These are phyloP conservation scores for Tokudaia tokunoshimensis DNA, from an alignment of 2,797 vertebrate genomes.

Conservation along the genomic window DNA sequence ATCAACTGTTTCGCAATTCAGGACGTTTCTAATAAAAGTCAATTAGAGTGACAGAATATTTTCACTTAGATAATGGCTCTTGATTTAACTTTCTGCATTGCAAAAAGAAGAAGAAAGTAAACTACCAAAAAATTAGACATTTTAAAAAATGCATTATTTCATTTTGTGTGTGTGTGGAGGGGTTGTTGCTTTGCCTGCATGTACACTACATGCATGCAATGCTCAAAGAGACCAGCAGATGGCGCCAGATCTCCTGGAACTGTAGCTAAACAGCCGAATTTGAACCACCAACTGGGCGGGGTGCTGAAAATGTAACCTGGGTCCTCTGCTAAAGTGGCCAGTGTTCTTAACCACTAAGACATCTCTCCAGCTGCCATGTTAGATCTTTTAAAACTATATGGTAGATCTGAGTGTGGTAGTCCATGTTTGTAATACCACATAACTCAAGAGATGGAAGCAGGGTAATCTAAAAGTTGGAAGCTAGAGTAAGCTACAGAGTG, in stretches of 20 bases:
- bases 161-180: background rate
- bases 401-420: background rate
- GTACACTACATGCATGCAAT: background rate
- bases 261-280: background rate
- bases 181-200: background rate
- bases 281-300: background rate
- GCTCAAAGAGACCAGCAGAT: background rate
- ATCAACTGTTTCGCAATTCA: background rate
- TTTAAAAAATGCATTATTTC: background rate
- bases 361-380: background rate
- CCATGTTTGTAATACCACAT: background rate
- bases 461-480: background rate
- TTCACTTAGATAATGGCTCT: background rate
- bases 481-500: background rate
- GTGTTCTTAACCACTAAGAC: background rate
- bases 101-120: background rate
- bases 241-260: background rate
- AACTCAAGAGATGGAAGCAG: background rate
- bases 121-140: background rate
- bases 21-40: background rate
- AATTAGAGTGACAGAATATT: background rate
- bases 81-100: background rate
- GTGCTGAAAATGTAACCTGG: background rate
- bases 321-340: background rate
- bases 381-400: background rate